These are phyloP conservation scores for Urocynchramus pylzowi DNA, from an alignment of 2,113 vertebrate genomes.

Conservation along the genomic window DNA sequence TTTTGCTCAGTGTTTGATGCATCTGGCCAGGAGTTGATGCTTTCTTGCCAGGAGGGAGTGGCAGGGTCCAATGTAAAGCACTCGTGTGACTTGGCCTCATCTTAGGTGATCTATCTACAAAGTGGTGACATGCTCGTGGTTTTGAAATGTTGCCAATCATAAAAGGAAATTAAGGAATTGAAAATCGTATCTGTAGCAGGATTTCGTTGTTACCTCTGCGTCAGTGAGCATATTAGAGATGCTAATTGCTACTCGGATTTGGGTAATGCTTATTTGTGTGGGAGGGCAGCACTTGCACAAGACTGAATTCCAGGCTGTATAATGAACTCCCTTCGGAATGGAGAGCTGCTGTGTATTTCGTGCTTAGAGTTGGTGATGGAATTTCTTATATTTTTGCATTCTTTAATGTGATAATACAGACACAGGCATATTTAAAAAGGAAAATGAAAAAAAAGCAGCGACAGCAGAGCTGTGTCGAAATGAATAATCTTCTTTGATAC, in stretches of 20 bases:
- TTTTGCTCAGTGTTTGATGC: background rate
- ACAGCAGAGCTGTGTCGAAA: fast-evolving
- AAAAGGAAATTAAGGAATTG: background rate
- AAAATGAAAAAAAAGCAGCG: background rate
- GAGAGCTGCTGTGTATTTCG: background rate
- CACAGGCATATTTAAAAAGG: background rate
- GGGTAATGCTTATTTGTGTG: constrained; percentile 16
- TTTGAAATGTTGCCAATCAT: background rate
- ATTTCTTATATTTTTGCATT: background rate
- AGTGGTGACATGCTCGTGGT: fast-evolving
- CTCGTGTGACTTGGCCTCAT: background rate
- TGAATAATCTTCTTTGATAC: constrained; percentile 3
- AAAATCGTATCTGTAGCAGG: background rate
- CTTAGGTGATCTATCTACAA: background rate
- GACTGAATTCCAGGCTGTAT: background rate
- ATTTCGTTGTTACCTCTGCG: background rate
- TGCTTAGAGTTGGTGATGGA: background rate
- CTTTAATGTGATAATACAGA: constrained; percentile 14
- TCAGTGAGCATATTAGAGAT: background rate
- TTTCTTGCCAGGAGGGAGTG: background rate
- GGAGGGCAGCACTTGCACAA: background rate
- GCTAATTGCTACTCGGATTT: background rate
- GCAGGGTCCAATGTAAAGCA: background rate
- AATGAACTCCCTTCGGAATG: constrained; percentile 8
- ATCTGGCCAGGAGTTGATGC: background rate